Base-by-base conservation (phyloP, 2,888 invertebrate species). In the Ariolimax columbianus region DNA sequence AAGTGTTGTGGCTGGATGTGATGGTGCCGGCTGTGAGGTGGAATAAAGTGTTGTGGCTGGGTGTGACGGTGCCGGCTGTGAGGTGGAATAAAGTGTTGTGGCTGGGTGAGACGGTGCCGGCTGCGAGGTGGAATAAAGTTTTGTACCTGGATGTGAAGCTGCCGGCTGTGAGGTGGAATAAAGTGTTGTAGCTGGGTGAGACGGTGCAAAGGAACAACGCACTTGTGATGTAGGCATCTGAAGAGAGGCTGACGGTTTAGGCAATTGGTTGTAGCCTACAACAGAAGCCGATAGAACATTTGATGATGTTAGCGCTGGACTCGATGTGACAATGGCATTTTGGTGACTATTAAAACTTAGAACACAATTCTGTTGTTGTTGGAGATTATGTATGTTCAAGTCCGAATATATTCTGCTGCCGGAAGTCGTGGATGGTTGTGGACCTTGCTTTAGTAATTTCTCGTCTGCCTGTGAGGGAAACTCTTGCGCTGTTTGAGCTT, bases 281-380 rank as follows among this genome's bases (percentile, higher is more conserved):
- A 77, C 77, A 14, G 81, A 77, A 3, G 75, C 80, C 7, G 80
- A 63, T 17, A 84, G 26, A n/a, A 63, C 75, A 38, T 77, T 81
- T 26, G 81, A 77, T 66, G 80, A 84, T 6, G 59, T 33, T 11
- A 63, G 30, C 19, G n/a, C n/a, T 47, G 11, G 47, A n/a, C 23
- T 73, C 36, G 51, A 36, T 30, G 14, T 36, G 11, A 38, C 33
- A 51, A 40, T 47, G 36, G 33, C 14, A n/a, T 33, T 38, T 6
- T 38, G 40, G 40, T 63, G n/a, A 38, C 47, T 80, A 2, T 43
- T 3, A 47, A 3, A 40, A 68, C 33, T 47, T 40, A 33, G 14
- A 11, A 7, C 26, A 63, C 59, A 11, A 30, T 36, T 63, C 26
- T 47, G 17, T 19, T 80, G 80, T 9, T 40, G 47, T 17, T 70